Evolutionary conservation across 1,140 invertebrate genomes (phyloP), one percentile per base, ranked within the genome.

Genomic region (Sipha flava): DNA sequence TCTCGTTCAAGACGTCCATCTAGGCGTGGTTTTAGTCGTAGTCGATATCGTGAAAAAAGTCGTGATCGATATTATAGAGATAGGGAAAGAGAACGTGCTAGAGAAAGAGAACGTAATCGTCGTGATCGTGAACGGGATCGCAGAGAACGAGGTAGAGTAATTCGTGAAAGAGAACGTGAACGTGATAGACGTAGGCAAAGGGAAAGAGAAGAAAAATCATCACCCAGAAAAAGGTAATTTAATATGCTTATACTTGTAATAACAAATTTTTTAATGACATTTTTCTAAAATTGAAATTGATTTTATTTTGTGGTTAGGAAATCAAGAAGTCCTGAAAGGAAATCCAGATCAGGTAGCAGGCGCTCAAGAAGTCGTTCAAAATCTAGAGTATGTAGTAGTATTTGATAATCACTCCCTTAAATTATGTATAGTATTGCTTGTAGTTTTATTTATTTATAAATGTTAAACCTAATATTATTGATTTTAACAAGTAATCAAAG

Each of bases 101-200:
- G 82, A 79, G 85, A 85, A 37, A 84, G 85, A 73, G 86, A 86
- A 62, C 82, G 86, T 6, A 86, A 87, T 21, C 82, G 86, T 1
- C 83, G 88, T 34, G 87, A 88, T 83, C 80, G 89, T 81, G 84
- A 86, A 81, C 75, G 88, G 81, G 85, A 86, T 81, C 85, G 83
- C 81, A 86, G 86, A 40, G 84, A 85, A 26, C 26, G 83, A 52
- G 83, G 83, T 37, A 64, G 83, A 45, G 79, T 75, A 45, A 68
- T 82, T 43, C 47, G 70, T 81, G 72, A 82, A 83, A 57, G 72
- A 16, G 79, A 62, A 47, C 81, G 80, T 34, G 80, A 82, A 62
- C 52, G 82, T 72, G 81, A 82, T 62, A 66, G 81, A 72, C 79
- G 80, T 14, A 54, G 82, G 21, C 77, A 81, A 73, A 77, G 81